Evolutionary conservation across 1,140 invertebrate species (phyloP).

Genomic region (Caenorhabditis latens): DNA sequence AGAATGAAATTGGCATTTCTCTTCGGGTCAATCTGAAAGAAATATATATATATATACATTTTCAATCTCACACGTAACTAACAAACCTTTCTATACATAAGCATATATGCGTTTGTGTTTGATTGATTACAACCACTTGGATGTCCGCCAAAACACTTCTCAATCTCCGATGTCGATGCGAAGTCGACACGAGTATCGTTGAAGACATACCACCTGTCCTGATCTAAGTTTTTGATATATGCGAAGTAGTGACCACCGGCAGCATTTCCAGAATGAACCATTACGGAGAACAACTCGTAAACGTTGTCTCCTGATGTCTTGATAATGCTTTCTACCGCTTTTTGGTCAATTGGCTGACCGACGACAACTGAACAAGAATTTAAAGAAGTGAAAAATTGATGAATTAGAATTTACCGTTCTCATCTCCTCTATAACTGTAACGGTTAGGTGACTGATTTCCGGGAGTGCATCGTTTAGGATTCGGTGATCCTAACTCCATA

Average conservation of each 20-base stretch:
- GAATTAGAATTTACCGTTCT: slow-evolving; percentile 17
- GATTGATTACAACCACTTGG: slow-evolving; percentile 79
- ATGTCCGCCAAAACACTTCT: slow-evolving; percentile 87
- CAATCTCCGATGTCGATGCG: slow-evolving; percentile 83
- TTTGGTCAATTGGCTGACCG: slow-evolving; percentile 61
- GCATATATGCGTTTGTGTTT: slow-evolving; percentile 92
- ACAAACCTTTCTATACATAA: slow-evolving; percentile 90
- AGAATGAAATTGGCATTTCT: slow-evolving; percentile 68
- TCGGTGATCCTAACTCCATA: slow-evolving; percentile 79
- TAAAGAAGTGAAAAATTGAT: too few relatives aligned
- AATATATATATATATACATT: background rate
- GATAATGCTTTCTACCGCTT: slow-evolving; percentile 66
- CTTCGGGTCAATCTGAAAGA: slow-evolving; percentile 79
- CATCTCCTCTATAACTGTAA: background rate
- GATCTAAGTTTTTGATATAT: slow-evolving; percentile 85
- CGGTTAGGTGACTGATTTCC: slow-evolving; percentile 77
- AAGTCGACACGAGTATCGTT: slow-evolving; percentile 81
- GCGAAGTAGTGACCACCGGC: slow-evolving; percentile 93
- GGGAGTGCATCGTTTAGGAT: slow-evolving; percentile 83
- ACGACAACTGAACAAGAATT: slow-evolving; percentile 28
- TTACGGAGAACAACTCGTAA: slow-evolving; percentile 91
- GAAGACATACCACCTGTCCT: slow-evolving; percentile 81
- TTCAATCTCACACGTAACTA: slow-evolving; percentile 35
- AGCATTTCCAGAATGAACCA: slow-evolving; percentile 92
- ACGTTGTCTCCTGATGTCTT: slow-evolving; percentile 83